Conservation (phyloP, 2,797 vertebrate species). For the Cetoscarus ocellatus region DNA sequence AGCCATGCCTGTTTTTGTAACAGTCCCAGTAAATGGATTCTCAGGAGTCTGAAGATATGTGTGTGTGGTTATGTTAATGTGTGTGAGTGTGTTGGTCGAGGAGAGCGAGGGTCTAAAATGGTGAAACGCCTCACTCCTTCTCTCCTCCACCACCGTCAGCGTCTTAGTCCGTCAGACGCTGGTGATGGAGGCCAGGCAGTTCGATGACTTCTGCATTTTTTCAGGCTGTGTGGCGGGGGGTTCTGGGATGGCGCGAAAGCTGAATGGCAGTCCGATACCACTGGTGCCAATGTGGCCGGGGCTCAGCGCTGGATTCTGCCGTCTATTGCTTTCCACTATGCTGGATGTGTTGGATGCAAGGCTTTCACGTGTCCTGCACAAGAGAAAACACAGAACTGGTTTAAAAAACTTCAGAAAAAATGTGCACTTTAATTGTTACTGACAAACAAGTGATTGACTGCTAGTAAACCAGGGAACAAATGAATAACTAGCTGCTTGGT, state of each 20-base stretch:
- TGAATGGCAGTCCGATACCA: slow-evolving; percentile 91
- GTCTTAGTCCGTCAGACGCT: slow-evolving; percentile 92
- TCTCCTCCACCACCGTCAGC: slow-evolving; percentile 51
- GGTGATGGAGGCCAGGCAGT: slow-evolving; percentile 99
- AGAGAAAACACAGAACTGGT: slow-evolving; percentile 11
- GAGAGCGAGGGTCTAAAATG: slow-evolving; percentile 59
- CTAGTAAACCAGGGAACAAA: too few species aligned
- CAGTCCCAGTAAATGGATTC: slow-evolving; percentile 87
- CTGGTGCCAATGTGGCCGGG: slow-evolving; percentile 94
- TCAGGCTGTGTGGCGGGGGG: slow-evolving; percentile 92
- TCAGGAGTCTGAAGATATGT: slow-evolving; percentile 76
- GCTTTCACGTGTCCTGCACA: slow-evolving; percentile 95
- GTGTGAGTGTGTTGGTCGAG: slow-evolving; percentile 54
- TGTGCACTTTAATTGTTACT: too few species aligned
- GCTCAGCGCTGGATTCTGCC: slow-evolving; percentile 97
- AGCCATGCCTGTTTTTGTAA: slow-evolving; percentile 89
- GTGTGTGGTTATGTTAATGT: slow-evolving; percentile 39
- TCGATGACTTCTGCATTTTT: slow-evolving; percentile 98
- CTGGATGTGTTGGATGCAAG: slow-evolving; percentile 99
- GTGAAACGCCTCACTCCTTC: slow-evolving; percentile 65
- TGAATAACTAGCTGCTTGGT: too few species aligned
- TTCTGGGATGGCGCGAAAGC: slow-evolving; percentile 93
- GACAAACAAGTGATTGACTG: too few species aligned
- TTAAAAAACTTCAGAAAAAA: not conserved
- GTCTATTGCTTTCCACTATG: slow-evolving; percentile 99